Evolutionary conservation across 2,797 vertebrate species (phyloP).

Genomic region (Gephyroberyx darwinii): DNA sequence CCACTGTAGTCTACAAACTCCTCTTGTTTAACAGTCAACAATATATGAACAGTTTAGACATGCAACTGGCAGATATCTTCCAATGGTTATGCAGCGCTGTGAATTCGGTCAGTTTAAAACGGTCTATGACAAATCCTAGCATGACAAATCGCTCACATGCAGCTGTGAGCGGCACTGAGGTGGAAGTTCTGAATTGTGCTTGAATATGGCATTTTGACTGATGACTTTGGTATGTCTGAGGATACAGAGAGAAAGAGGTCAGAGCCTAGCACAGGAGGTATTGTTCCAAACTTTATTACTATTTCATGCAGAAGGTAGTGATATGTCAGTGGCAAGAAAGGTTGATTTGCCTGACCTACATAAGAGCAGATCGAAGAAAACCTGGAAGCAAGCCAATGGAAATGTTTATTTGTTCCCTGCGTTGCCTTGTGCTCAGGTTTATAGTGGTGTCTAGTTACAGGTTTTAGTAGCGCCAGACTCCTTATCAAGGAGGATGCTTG

Average conservation of each 20-base stretch:
- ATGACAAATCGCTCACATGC: no score
- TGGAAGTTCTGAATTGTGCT: conserved; percentile 69
- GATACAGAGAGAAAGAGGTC: conserved; percentile 58
- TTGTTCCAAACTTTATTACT: conserved; percentile 59
- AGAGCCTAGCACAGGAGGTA: conserved; percentile 57
- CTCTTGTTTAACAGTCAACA: conserved; percentile 51
- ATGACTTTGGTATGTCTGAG: conserved; percentile 70
- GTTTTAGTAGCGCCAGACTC: conserved; percentile 54
- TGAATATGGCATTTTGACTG: conserved; percentile 41
- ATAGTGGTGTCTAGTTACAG: conserved; percentile 54
- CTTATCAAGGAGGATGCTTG: conserved; percentile 59
- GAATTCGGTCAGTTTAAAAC: conserved; percentile 54
- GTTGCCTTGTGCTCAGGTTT: conserved; percentile 46
- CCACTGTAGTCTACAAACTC: conserved; percentile 48
- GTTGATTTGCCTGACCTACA: conserved; percentile 73
- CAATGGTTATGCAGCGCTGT: conserved; percentile 41
- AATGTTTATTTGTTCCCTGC: conserved; percentile 68
- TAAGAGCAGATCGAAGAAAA: conserved; percentile 63
- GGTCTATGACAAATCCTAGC: conserved; percentile 49
- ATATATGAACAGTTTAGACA: conserved; percentile 46
- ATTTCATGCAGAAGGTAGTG: conserved; percentile 60
- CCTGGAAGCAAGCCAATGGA: conserved; percentile 58
- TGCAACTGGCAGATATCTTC: conserved; percentile 66
- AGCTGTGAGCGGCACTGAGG: conserved; percentile 58
- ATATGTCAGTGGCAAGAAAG: conserved; percentile 58